Conservation (phyloP, 2,797 vertebrate genomes). For the Lepus oiostolus region DNA sequence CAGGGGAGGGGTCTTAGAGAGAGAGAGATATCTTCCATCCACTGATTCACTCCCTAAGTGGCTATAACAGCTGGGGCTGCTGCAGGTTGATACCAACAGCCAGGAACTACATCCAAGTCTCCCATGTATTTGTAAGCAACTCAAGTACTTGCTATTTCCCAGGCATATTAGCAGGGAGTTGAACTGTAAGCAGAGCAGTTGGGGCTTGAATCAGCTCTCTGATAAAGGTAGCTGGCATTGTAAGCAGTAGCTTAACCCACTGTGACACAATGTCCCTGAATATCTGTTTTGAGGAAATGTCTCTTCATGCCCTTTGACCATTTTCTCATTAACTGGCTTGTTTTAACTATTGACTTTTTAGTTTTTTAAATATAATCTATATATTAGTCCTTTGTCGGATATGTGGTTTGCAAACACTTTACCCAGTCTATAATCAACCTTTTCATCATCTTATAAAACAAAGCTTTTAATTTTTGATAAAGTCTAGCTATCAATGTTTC, state of each 20-base stretch:
- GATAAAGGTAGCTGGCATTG: too few relatives aligned
- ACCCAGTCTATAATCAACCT: not conserved
- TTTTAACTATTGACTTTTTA: not conserved
- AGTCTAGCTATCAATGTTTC: constrained; percentile 9
- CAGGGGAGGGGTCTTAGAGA: too few relatives aligned
- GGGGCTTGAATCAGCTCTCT: too few relatives aligned
- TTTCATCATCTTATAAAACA: constrained; percentile 22
- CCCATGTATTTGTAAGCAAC: too few relatives aligned
- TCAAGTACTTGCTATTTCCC: not conserved
- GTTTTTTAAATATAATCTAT: constrained; percentile 27
- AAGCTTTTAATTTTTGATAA: constrained; percentile 12
- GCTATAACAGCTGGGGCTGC: too few relatives aligned
- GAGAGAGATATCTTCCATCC: too few relatives aligned
- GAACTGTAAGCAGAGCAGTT: too few relatives aligned
- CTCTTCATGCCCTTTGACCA: constrained; percentile 4
- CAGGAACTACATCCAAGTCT: too few relatives aligned
- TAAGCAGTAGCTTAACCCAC: too few relatives aligned
- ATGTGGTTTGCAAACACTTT: constrained; percentile 44
- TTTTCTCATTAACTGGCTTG: constrained; percentile 28
- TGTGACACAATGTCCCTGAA: not conserved
- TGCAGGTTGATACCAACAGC: too few relatives aligned
- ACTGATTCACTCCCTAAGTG: too few relatives aligned
- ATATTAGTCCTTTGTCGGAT: not conserved
- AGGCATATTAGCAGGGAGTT: not conserved
- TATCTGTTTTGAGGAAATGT: not conserved